phyloP scores from a whole-genome alignment of 2,797 vertebrate genomes.

The Pygocentrus nattereri region DNA sequence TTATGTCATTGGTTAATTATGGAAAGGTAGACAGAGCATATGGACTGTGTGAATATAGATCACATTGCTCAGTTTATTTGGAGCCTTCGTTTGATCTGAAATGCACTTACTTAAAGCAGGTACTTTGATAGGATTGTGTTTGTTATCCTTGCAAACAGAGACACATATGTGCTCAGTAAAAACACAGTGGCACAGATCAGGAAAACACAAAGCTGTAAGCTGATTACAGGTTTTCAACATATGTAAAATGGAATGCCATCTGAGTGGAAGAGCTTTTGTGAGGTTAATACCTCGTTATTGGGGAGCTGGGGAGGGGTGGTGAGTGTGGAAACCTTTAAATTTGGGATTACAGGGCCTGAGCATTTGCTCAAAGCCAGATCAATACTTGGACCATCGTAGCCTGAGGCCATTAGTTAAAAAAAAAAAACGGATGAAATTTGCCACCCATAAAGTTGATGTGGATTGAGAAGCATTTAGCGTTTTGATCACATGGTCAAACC shows the following conservation, averaged over 20 bases:
- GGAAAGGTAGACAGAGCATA: background rate
- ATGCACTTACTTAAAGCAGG: background rate
- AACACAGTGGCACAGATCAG: constrained; percentile 33
- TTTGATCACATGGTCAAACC: constrained; percentile 45
- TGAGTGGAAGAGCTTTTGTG: constrained; percentile 61
- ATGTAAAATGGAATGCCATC: constrained; percentile 67
- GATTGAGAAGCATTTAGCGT: constrained; percentile 63
- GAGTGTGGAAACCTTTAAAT: constrained; percentile 64
- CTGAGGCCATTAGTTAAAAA: constrained; percentile 65
- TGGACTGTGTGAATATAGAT: background rate
- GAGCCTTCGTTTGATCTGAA: background rate
- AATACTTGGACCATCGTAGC: constrained; percentile 63
- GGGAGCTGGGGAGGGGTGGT: constrained; percentile 23
- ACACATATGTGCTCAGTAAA: constrained; percentile 34
- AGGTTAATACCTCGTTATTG: constrained; percentile 67
- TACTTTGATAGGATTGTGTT: constrained; percentile 2
- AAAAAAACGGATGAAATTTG: constrained; percentile 65
- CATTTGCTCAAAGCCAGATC: constrained; percentile 67
- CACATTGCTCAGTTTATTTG: background rate
- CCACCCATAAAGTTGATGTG: constrained; percentile 60
- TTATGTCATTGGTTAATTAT: background rate
- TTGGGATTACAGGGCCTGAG: constrained; percentile 66
- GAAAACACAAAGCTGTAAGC: constrained; percentile 61
- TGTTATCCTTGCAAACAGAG: constrained; percentile 10
- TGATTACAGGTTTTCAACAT: constrained; percentile 71